Percentiles rank a stretch among this genome's conserved stretches.
Conservation (phyloP, 2,888 invertebrate species). For the Drosophila pegasa region DNA sequence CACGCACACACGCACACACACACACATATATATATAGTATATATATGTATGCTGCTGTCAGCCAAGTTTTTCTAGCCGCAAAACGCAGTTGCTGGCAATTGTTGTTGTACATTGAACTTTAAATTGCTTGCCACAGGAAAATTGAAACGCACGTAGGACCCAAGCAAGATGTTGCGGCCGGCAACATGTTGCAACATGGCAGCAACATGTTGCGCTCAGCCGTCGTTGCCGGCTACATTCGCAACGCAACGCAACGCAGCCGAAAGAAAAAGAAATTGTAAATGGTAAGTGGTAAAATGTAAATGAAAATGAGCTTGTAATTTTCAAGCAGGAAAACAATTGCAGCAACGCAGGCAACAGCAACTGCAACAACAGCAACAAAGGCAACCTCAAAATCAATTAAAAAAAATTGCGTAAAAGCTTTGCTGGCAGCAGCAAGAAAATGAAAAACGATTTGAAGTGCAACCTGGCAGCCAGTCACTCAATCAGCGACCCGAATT, state of each 20-base stretch:
- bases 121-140: slow-evolving; percentile 59
- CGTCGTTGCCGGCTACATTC: slow-evolving; percentile 38
- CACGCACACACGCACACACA: background rate
- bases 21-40: slow-evolving; percentile 10
- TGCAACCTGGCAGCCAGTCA: slow-evolving; percentile 32
- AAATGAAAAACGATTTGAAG: slow-evolving; percentile 19
- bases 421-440: slow-evolving; percentile 25
- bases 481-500: slow-evolving; percentile 29
- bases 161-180: slow-evolving; percentile 37
- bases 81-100: slow-evolving; percentile 45
- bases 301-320: slow-evolving; percentile 68
- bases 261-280: slow-evolving; percentile 51
- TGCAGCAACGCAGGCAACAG: slow-evolving; percentile 38
- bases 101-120: slow-evolving; percentile 68
- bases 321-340: slow-evolving; percentile 64
- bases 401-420: slow-evolving; percentile 56
- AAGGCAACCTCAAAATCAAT: slow-evolving; percentile 42
- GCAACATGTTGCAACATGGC: slow-evolving; percentile 20
- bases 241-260: slow-evolving; percentile 31
- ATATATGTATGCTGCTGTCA: background rate
- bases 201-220: slow-evolving; percentile 41
- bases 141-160: slow-evolving; percentile 44
- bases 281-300: slow-evolving; percentile 59
- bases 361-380: slow-evolving; percentile 12
- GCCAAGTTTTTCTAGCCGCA: slow-evolving; percentile 38